Conservation (phyloP, 2,888 invertebrate genomes). For the Acholoe squamosa region DNA sequence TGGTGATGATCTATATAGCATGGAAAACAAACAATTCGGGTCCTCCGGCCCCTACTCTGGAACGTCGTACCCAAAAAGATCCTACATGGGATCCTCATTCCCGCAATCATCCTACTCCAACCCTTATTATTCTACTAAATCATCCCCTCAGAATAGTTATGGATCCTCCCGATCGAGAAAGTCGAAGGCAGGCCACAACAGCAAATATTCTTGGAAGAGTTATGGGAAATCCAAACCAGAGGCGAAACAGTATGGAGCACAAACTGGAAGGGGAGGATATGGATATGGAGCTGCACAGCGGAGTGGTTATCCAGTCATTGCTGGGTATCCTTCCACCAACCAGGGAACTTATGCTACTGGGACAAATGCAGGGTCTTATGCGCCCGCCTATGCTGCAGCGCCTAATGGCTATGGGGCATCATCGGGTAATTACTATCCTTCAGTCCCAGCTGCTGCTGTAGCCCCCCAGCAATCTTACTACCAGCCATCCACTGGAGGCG, state of each 20-base stretch:
- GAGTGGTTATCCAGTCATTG: background rate
- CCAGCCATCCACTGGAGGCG: background rate
- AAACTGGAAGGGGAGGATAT: background rate
- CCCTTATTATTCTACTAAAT: background rate
- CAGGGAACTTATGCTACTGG: background rate
- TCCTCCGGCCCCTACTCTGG: background rate
- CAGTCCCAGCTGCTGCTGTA: background rate
- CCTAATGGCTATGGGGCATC: background rate
- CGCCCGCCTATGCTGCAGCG: background rate
- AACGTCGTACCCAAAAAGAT: background rate
- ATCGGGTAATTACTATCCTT: background rate
- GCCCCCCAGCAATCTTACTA: too few relatives aligned
- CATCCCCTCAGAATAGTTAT: background rate
- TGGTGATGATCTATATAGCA: background rate
- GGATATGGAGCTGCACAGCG: background rate
- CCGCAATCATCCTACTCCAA: background rate
- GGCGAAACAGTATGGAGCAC: background rate
- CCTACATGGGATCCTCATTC: background rate
- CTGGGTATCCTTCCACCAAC: background rate
- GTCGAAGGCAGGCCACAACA: background rate
- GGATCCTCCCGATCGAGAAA: background rate
- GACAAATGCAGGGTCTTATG: background rate
- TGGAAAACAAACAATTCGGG: background rate
- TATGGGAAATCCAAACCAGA: background rate
- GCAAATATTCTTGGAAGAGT: background rate